Percentiles rank a stretch among this genome's conserved stretches.
phyloP scores from a whole-genome alignment of 2,797 vertebrate genomes.

The Enteromius viviparus region DNA sequence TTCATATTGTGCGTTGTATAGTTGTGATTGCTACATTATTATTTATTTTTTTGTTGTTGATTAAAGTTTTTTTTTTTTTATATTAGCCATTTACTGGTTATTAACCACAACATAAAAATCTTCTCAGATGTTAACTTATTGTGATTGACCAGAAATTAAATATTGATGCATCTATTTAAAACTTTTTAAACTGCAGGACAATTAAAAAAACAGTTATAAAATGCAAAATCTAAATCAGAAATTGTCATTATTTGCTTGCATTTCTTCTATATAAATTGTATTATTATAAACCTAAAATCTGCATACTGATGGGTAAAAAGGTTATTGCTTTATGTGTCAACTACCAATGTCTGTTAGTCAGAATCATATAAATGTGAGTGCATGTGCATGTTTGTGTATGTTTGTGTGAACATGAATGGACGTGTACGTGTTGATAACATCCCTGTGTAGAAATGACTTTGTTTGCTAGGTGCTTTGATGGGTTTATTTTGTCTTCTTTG shows the following conservation, averaged over 20 bases:
- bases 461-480: constrained; percentile 38
- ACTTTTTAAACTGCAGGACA: background rate
- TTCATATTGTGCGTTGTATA: background rate
- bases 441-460: background rate
- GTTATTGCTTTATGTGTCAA: background rate
- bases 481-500: constrained; percentile 32
- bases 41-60: background rate
- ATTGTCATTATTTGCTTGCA: background rate
- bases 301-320: background rate
- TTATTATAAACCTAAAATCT: background rate
- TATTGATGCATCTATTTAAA: background rate
- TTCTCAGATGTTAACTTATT: background rate
- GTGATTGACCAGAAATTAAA: background rate
- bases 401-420: background rate
- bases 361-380: constrained; percentile 9
- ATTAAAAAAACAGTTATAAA: background rate
- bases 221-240: background rate
- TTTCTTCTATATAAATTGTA: background rate
- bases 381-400: background rate
- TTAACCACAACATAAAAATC: background rate
- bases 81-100: no score
- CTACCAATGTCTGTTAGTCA: background rate
- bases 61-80: no score
- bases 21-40: background rate
- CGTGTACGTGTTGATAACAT: constrained; percentile 4